Conservation (phyloP, 2,113 vertebrate species). For the Crotalus viridis region DNA sequence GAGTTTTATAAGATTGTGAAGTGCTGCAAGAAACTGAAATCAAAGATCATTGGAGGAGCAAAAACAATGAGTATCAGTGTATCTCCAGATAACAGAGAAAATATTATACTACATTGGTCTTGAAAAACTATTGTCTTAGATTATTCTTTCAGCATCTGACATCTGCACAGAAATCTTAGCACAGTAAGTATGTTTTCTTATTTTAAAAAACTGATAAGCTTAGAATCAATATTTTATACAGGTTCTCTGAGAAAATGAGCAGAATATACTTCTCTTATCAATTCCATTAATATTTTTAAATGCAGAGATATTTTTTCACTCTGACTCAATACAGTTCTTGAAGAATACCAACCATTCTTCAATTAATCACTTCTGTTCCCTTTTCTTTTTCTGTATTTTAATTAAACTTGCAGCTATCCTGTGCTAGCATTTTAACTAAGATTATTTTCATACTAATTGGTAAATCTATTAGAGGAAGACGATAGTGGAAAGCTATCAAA, state of each 20-base stretch:
- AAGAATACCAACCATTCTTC: neutral
- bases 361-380: neutral
- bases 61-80: neutral
- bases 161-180: neutral
- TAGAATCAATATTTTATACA: neutral
- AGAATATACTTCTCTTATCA: neutral
- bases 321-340: neutral
- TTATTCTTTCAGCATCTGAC: neutral
- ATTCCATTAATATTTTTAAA: constrained; percentile 13
- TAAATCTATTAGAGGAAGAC: constrained; percentile 1
- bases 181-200: neutral
- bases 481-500: neutral
- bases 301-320: neutral
- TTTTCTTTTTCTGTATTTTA: neutral
- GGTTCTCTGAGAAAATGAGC: neutral
- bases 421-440: neutral
- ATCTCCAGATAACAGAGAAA: neutral
- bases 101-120: neutral
- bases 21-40: neutral
- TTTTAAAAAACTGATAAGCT: neutral
- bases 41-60: neutral
- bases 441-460: neutral
- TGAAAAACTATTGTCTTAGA: neutral
- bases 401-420: neutral
- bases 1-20: neutral